Percentiles rank a stretch among this genome's conserved stretches.
phyloP scores from a whole-genome alignment of 2,113 vertebrate genomes.

The Eupsittula cactorum region DNA sequence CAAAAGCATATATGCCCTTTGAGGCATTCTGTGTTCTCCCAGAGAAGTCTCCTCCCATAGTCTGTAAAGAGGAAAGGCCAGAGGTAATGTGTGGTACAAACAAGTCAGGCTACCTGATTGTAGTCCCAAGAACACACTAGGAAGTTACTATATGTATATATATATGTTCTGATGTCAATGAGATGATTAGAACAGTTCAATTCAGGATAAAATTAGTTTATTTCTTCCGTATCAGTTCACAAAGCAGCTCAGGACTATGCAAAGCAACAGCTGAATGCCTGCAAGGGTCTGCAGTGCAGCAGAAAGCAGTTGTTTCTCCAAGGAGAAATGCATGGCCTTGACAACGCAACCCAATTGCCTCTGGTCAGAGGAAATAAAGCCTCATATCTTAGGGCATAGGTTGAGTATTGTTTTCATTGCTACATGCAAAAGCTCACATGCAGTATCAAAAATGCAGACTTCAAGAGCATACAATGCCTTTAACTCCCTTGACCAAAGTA shows the following conservation, averaged over 20 bases:
- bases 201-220: neutral
- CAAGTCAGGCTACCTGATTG: neutral
- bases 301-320: neutral
- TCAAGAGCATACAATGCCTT: neutral
- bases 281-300: neutral
- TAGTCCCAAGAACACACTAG: neutral
- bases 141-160: neutral
- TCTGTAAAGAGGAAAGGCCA: conserved; percentile 75
- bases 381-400: neutral
- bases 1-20: conserved; percentile 93
- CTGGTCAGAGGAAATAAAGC: neutral
- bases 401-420: neutral
- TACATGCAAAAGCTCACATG: neutral
- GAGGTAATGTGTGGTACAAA: neutral
- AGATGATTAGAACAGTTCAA: neutral
- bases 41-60: conserved; percentile 93
- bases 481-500: neutral
- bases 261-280: neutral
- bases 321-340: neutral
- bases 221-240: neutral
- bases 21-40: conserved; percentile 86
- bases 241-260: neutral
- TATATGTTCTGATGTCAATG: neutral
- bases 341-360: neutral
- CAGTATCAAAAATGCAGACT: neutral